Percentiles rank a stretch among this genome's conserved stretches.
phyloP scores from a whole-genome alignment of 2,113 vertebrate genomes.

The Puntigrus tetrazona region DNA sequence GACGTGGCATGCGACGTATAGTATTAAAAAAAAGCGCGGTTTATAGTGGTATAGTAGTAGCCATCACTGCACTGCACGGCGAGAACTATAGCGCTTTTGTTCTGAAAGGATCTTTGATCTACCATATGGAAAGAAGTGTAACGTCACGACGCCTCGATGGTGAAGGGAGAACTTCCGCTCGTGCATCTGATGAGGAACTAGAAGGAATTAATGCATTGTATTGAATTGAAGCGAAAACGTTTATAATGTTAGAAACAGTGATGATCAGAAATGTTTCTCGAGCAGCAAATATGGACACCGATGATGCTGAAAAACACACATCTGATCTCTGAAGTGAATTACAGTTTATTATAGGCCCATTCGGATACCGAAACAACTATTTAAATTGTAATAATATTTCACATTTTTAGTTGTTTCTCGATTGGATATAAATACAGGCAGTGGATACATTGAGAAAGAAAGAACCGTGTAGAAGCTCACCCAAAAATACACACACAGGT shows the following conservation, averaged over 20 bases:
- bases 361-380: no score
- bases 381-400: no score
- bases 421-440: no score
- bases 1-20: neutral
- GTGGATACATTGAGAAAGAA: no score
- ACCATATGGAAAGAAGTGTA: neutral
- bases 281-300: neutral
- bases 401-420: no score
- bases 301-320: no score
- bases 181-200: neutral
- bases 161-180: neutral
- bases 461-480: no score
- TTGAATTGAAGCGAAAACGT: neutral
- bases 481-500: neutral
- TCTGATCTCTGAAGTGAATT: no score
- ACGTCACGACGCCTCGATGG: conserved; percentile 39
- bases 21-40: neutral
- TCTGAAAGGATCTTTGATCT: neutral
- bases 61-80: neutral
- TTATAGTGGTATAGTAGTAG: neutral
- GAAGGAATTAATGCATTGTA: neutral
- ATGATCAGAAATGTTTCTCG: neutral
- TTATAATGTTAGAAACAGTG: neutral
- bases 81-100: neutral
- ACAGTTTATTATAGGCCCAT: no score